Evolutionary conservation across 2,113 vertebrate genomes (phyloP), one percentile per base, ranked within the genome.

Genomic region (Microcebus lehilahytsara): DNA sequence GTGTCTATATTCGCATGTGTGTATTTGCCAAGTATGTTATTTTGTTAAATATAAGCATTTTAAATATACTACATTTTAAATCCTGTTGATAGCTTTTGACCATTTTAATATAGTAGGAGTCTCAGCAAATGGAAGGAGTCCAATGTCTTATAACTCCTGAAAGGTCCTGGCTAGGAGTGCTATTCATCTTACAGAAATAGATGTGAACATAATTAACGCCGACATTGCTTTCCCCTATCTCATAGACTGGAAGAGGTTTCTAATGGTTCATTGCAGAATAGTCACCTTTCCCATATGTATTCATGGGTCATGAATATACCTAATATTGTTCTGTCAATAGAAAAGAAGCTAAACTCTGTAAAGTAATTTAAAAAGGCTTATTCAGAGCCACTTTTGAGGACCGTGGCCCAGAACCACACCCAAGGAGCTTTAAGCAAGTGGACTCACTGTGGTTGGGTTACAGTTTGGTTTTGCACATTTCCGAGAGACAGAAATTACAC

Each of bases 141-240:
- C n/a, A 77, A 6, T 40, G 34, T 72, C 25, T 92, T 2, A 40
- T 1, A 77, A 40, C 14, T 67, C n/a, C 25, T 66, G 14, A 32
- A 75, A 86, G 32, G 2, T 12, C 40, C 0, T 69, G 5, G 10
- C 10, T 78, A 40, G 16, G 16, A 64, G 6, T 40, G 23, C 40
- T 80, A n/a, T 42, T 88, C 30, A 71, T 88, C 30, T 77, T 85
- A 62, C 5, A 85, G 71, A 95, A 78, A 74, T 49, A 75, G 9
- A 40, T 60, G 12, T 56, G 13, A 86, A 69, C 13, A 13, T 71
- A 58, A 32, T 12, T 69, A 56, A 66, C 53, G 46, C 37, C 62
- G n/a, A 3, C 14, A 49, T 40, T 10, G 8, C 60, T 91, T 79
- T 66, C 42, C 53, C 17, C 4, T 7, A 0, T 27, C 27, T 80